Percentiles rank a stretch among this genome's conserved stretches.
Evolutionary conservation across 2,113 vertebrate species (phyloP).

Genomic region (Grantiella picta): DNA sequence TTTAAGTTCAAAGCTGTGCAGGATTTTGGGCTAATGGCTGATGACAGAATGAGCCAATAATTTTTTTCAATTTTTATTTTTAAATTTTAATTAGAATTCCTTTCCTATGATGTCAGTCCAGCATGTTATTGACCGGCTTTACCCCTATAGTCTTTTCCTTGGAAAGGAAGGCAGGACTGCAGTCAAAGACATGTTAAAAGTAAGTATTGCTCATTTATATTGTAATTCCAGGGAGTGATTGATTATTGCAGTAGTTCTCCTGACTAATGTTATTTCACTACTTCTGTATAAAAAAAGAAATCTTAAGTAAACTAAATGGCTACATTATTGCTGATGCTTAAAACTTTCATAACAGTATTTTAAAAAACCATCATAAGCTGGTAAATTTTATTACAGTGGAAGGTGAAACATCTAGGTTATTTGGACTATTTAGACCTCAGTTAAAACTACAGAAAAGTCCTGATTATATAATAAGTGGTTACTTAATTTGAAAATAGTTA

Average conservation of each 20-base stretch:
- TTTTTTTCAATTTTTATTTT: not conserved
- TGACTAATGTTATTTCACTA: not conserved
- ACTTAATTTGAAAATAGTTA: not conserved
- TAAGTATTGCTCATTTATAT: slow-evolving; percentile 60
- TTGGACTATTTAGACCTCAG: not conserved
- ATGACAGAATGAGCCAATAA: not conserved
- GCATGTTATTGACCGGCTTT: slow-evolving; percentile 83
- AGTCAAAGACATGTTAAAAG: slow-evolving; percentile 85
- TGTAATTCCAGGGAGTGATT: not conserved
- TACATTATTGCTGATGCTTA: not conserved
- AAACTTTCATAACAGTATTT: not conserved
- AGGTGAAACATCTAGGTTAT: not conserved
- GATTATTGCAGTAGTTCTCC: not conserved
- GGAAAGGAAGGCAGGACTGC: slow-evolving; percentile 88
- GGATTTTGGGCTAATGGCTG: not conserved
- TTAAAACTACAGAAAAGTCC: not conserved
- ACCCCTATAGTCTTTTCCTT: slow-evolving; percentile 86
- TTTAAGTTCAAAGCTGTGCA: not conserved
- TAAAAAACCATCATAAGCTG: not conserved
- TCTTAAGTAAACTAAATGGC: not conserved
- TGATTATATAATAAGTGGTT: not conserved
- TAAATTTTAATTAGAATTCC: slow-evolving; percentile 74
- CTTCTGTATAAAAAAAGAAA: not conserved
- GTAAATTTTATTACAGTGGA: not conserved
- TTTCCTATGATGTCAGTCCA: slow-evolving; percentile 88